Evolutionary conservation across 2,888 invertebrate genomes (phyloP).

Genomic region (Ceratothoa steindachneri): DNA sequence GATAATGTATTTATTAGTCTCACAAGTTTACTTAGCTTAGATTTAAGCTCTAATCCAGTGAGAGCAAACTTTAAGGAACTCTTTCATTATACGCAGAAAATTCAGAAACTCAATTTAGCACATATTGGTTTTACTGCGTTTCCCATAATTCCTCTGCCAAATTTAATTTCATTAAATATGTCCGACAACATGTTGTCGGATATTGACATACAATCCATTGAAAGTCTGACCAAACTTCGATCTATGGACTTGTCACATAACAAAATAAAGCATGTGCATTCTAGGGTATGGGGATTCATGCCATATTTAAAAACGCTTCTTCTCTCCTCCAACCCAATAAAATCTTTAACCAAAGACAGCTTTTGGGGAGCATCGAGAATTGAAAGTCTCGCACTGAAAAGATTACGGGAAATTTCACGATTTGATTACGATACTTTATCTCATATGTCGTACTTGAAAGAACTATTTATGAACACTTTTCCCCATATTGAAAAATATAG

Average conservation of each 20-base stretch:
- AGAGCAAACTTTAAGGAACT: slow-evolving; percentile 82
- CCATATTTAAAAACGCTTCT: slow-evolving; percentile 70
- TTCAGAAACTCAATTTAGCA: slow-evolving; percentile 71
- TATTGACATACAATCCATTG: slow-evolving; percentile 67
- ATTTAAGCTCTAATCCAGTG: slow-evolving; percentile 73
- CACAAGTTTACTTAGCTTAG: slow-evolving; percentile 67
- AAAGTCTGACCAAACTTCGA: slow-evolving; percentile 58
- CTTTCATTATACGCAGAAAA: slow-evolving; percentile 76
- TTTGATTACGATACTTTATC: slow-evolving; percentile 71
- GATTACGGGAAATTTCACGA: slow-evolving; percentile 67
- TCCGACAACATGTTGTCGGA: slow-evolving; percentile 71
- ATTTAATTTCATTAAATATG: slow-evolving; percentile 73
- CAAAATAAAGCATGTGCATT: slow-evolving; percentile 60
- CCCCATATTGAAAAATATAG: slow-evolving; percentile 64
- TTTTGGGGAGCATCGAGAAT: slow-evolving; percentile 48
- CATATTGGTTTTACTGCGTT: slow-evolving; percentile 71
- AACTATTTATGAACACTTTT: slow-evolving; percentile 69
- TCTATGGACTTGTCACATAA: slow-evolving; percentile 73
- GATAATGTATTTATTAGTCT: slow-evolving; percentile 83
- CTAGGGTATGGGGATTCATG: slow-evolving; percentile 55
- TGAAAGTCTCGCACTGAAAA: slow-evolving; percentile 63
- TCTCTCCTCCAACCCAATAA: slow-evolving; percentile 75
- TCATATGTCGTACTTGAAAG: slow-evolving; percentile 67
- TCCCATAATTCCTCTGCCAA: slow-evolving; percentile 69
- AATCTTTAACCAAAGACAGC: slow-evolving; percentile 49